These are phyloP conservation scores for Erannis defoliaria DNA, from an alignment of 2,888 invertebrate species.

Conservation along the genomic window DNA sequence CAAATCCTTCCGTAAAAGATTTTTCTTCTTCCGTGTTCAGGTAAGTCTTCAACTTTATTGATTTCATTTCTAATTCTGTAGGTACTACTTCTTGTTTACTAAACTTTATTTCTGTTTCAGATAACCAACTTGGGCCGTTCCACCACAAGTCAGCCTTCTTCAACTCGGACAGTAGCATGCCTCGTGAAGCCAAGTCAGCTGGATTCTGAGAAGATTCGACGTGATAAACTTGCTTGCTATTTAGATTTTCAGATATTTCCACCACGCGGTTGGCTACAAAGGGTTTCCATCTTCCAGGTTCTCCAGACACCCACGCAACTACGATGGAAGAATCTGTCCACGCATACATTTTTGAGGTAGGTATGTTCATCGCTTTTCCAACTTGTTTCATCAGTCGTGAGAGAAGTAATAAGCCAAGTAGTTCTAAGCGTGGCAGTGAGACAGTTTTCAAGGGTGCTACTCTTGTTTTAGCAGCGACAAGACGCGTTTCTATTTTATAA, in stretches of 20 bases:
- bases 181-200: background rate
- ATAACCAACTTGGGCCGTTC: slow-evolving; percentile 15
- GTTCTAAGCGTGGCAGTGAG: slow-evolving; percentile 2
- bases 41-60: background rate
- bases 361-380: background rate
- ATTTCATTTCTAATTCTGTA: slow-evolving; percentile 24
- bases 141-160: background rate
- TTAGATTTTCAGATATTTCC: background rate
- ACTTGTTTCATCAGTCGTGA: background rate
- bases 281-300: slow-evolving; percentile 40
- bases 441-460: background rate
- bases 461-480: background rate
- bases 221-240: background rate
- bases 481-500: background rate
- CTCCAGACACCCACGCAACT: slow-evolving; percentile 12
- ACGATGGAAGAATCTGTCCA: slow-evolving; percentile 38
- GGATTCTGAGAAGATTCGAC: background rate
- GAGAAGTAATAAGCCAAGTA: background rate
- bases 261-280: slow-evolving; percentile 23
- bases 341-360: slow-evolving; percentile 9
- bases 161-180: background rate
- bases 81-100: slow-evolving; percentile 28
- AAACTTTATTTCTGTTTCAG: slow-evolving; percentile 8
- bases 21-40: background rate
- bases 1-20: background rate